Conservation (phyloP, 2,888 invertebrate species). For the Cheilosia pagana region DNA sequence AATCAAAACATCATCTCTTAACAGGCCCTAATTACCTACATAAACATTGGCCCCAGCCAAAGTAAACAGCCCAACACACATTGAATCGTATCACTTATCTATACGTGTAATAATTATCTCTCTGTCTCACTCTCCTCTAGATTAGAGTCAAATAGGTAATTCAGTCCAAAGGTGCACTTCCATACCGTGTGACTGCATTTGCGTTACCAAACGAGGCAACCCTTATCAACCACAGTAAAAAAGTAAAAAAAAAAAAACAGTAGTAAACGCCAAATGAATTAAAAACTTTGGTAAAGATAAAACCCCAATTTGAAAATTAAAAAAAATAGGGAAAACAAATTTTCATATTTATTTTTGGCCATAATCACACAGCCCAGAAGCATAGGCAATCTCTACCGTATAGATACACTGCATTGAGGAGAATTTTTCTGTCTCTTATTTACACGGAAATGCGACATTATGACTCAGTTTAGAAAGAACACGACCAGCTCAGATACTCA, state of each 20-base stretch:
- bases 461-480: constrained; percentile 68
- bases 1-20: constrained; percentile 34
- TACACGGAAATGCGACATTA: constrained; percentile 75
- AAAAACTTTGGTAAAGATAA: constrained; percentile 53
- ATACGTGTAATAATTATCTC: constrained; percentile 57
- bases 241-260: constrained; percentile 28
- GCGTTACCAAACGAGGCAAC: not conserved
- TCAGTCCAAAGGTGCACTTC: constrained; percentile 47
- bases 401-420: constrained; percentile 13
- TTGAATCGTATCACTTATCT: constrained; percentile 36
- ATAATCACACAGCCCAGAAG: constrained; percentile 24
- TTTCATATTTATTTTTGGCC: constrained; percentile 55
- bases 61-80: constrained; percentile 25
- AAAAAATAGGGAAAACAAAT: constrained; percentile 12
- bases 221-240: constrained; percentile 49
- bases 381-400: constrained; percentile 3
- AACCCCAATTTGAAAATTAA: constrained; percentile 19
- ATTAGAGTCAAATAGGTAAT: constrained; percentile 56
- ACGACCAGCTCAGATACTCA: constrained; percentile 29
- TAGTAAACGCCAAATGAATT: constrained; percentile 55
- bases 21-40: constrained; percentile 19
- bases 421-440: constrained; percentile 44
- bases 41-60: constrained; percentile 14
- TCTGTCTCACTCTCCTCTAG: constrained; percentile 38
- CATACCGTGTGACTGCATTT: constrained; percentile 13